Evolutionary conservation across 2,113 vertebrate genomes (phyloP).

Genomic region (Orcinus orca): DNA sequence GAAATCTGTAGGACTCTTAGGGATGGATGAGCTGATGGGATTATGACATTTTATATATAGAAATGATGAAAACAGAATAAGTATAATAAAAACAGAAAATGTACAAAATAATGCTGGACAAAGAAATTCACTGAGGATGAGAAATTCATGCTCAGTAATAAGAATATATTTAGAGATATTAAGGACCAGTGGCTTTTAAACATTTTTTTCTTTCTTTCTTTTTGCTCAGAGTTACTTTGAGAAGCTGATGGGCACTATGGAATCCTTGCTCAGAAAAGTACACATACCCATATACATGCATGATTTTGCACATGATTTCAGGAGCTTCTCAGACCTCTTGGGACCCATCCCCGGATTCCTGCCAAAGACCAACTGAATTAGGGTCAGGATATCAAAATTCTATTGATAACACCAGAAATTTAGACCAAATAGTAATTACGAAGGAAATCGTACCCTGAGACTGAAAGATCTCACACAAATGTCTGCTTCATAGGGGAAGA

Average conservation of each 20-base stretch:
- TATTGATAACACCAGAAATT: not conserved
- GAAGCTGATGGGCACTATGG: not conserved
- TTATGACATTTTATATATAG: not conserved
- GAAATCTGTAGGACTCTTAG: not conserved
- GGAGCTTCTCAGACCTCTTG: not conserved
- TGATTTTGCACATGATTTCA: conserved; percentile 30
- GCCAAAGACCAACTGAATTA: not conserved
- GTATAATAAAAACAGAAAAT: not conserved
- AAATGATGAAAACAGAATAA: not conserved
- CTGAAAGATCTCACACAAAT: not conserved
- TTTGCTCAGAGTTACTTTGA: not conserved
- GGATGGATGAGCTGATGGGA: not conserved
- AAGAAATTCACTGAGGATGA: not conserved
- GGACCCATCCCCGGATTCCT: not conserved
- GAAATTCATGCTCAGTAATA: not conserved
- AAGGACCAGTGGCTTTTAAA: not conserved
- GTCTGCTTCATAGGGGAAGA: not conserved
- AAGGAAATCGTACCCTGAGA: not conserved
- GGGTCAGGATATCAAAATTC: not conserved
- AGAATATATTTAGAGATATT: not conserved
- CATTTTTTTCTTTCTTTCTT: not conserved
- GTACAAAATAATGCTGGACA: not conserved
- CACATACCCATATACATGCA: not conserved
- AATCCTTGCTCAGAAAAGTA: not conserved
- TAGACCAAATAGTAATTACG: not conserved